phyloP scores from a whole-genome alignment of 2,797 vertebrate species.

The Gymnothorax reevesii region DNA sequence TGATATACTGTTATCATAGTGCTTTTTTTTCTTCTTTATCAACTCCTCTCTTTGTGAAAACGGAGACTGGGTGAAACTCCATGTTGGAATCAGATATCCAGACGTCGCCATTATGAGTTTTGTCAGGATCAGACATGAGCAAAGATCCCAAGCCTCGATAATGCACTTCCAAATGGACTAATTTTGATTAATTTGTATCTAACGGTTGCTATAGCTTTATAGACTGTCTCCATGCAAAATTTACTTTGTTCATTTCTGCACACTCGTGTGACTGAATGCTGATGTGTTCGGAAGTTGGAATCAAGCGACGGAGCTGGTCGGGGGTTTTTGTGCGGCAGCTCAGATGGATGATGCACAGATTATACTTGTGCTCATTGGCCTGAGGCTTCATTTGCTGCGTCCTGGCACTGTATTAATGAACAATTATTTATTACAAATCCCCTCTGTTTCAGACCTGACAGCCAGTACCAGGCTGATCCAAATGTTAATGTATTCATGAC shows the following conservation, averaged over 20 bases:
- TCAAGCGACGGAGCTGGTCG: background rate
- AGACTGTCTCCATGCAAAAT: background rate
- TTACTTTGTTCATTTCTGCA: background rate
- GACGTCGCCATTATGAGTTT: constrained; percentile 24
- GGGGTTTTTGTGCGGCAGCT: background rate
- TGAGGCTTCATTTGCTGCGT: constrained; percentile 82
- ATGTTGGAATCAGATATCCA: constrained; percentile 32
- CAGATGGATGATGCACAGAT: constrained; percentile 36
- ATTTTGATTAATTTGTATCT: background rate
- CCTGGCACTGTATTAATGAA: constrained; percentile 81
- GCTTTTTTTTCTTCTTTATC: constrained; percentile 59
- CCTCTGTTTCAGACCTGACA: constrained; percentile 79
- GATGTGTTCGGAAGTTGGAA: constrained; percentile 27
- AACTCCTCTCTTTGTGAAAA: constrained; percentile 63
- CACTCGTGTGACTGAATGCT: background rate
- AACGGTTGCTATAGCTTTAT: background rate
- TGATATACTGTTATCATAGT: constrained; percentile 65
- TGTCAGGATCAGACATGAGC: constrained; percentile 15
- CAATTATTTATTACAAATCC: constrained; percentile 89
- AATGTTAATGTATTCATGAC: constrained; percentile 85
- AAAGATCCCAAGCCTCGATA: constrained; percentile 27
- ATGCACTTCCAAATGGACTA: constrained; percentile 20
- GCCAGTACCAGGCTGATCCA: constrained; percentile 82
- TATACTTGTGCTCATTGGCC: constrained; percentile 78
- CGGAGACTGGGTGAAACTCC: constrained; percentile 46